Evolutionary conservation across 2,888 invertebrate genomes (phyloP), one percentile per base, ranked within the genome.

Genomic region (Drosophila basisetae): DNA sequence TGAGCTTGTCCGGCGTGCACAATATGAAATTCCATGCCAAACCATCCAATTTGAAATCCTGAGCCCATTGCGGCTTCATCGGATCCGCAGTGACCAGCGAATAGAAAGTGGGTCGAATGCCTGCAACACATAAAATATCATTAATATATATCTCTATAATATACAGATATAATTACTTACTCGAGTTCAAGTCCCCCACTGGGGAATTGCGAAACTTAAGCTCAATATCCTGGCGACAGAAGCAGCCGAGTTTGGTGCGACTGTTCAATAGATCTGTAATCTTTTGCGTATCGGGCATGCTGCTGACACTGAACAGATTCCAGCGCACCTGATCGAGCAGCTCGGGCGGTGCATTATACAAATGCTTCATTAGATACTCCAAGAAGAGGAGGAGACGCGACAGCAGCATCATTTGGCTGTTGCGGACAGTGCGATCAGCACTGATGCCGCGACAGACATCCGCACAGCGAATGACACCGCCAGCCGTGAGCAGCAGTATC

Each of bases 361-460:
- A 94, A 94, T 98, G 98, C 91, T 97, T 97, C 96, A 99, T 97
- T 78, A 99, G 95, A 91, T 99, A 99, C 92, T 99, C 99, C 76
- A 99, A 95, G 25, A 99, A 94, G 37, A 99, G 94, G 84, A 99
- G 94, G 61, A 99, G 94, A 61, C 99, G 95, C 0, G 98, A 97
- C 3, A 97, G 94, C 91, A 97, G 95, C 91, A 98, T 95, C 47
- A 98, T 94, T 93, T 98, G 98, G 83, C 95, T 92, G 69, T 93
- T 93, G n/a, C 91, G 90, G 9, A 94, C 80, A 0, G 92, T 92
- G 56, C 92, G 92, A 5, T 93, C 93, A 2, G 91, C 77, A 10
- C 91, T 91, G 37, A 93, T 91, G 62, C 91, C 87, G 1, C 95
- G 94, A 2, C 95, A 94, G 5, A 95, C 95, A 91, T 95, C 96